phyloP scores from a whole-genome alignment of 2,113 vertebrate genomes.

The Nipponia nippon region DNA sequence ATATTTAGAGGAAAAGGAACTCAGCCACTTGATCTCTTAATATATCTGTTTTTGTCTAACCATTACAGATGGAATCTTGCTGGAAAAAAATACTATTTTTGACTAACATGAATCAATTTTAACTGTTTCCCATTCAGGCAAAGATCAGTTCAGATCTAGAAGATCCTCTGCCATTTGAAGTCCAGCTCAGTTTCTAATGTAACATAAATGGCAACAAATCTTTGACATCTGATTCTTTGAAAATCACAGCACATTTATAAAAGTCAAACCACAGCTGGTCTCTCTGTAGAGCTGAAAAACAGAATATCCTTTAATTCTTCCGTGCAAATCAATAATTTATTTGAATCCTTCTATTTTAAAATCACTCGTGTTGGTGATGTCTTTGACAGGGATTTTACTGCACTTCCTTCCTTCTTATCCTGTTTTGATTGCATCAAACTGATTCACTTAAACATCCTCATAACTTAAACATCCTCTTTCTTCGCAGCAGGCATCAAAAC shows the following conservation, averaged over 20 bases:
- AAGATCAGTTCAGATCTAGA: background rate
- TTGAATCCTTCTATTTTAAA: background rate
- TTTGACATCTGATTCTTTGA: background rate
- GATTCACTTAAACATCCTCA: slow-evolving; percentile 57
- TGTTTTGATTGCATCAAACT: slow-evolving; percentile 26
- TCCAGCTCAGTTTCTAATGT: background rate
- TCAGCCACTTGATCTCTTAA: background rate
- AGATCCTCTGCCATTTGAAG: background rate
- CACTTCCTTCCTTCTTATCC: slow-evolving; percentile 50
- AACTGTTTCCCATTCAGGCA: background rate
- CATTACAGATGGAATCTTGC: background rate
- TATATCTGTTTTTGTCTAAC: background rate
- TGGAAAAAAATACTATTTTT: background rate
- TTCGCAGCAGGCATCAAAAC: slow-evolving; percentile 8
- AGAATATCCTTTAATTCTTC: background rate
- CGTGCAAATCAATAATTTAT: slow-evolving; percentile 1
- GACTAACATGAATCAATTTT: background rate
- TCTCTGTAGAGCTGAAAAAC: background rate
- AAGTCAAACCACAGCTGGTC: background rate
- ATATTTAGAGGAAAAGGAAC: background rate
- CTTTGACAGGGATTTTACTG: background rate
- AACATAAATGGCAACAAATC: background rate
- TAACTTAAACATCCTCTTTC: slow-evolving; percentile 26
- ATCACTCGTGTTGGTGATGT: background rate
- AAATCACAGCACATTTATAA: background rate